Evolutionary conservation across 2,797 vertebrate species (phyloP), one percentile per base, ranked within the genome.

Genomic region (Streptopelia turtur): DNA sequence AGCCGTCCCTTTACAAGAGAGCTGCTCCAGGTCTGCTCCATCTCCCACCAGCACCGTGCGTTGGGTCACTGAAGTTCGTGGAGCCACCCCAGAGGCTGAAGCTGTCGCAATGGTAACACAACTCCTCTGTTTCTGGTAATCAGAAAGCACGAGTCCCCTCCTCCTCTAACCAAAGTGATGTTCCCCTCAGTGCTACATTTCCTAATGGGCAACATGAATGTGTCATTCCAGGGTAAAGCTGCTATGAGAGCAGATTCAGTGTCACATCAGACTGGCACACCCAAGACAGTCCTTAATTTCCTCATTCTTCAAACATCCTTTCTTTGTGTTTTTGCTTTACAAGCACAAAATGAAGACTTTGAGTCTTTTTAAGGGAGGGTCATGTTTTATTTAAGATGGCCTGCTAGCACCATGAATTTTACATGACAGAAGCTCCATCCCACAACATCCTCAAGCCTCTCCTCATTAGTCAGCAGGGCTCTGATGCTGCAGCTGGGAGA

Each of bases 341-440:
- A 45, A 87, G 49, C 31, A 63, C 23, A 30, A 89, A 95, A 85
- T 83, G 23, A 94, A 93, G 64, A 90, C 23, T 86, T 76, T 17
- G 7, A 75, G 50, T 68, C 68, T 89, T 83, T 53, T 78, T 78
- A 65, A 69, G 41, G 45, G 47, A 77, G 6, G 13, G 17, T 50
- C 57, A 91, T 93, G 37, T 85, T 92, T 95, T 90, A 90, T 96
- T 93, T 92, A 85, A 77, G 50, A 85, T 30, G 43, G 84, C 57
- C 74, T 83, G 57, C 75, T 64, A 92, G 71, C n/a, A 61, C 47
- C 57, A 92, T 90, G 83, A 94, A 96, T 96, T 95, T 90, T 93
- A 89, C 45, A 92, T 87, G 75, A 83, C 56, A 83, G 74, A 47
- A 90, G 45, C 45, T 84, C 50, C 39, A 92, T 87, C 50, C 81